Evolutionary conservation across 2,797 vertebrate genomes (phyloP).

Genomic region (Dermochelys coriacea): DNA sequence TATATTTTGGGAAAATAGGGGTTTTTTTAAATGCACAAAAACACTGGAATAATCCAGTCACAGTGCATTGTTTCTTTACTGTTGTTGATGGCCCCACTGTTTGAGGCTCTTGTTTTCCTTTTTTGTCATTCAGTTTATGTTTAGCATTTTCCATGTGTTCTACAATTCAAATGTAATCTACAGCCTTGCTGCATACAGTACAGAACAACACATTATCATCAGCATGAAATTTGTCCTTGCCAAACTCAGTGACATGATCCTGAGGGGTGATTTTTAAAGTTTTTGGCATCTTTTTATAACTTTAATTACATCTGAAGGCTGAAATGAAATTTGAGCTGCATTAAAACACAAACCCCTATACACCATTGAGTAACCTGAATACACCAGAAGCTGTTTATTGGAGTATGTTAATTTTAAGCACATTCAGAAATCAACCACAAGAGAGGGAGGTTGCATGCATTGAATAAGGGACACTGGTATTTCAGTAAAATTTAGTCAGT

Average conservation of each 20-base stretch:
- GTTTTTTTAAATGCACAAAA: neutral
- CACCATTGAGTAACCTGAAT: neutral
- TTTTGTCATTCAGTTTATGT: neutral
- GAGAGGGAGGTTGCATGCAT: neutral
- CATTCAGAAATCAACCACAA: neutral
- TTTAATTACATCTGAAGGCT: neutral
- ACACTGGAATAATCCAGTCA: neutral
- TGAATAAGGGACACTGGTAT: neutral
- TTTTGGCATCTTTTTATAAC: neutral
- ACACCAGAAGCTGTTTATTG: neutral
- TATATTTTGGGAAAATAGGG: neutral
- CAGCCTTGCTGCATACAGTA: no score
- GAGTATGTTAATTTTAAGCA: neutral
- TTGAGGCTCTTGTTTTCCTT: neutral
- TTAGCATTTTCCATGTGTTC: neutral
- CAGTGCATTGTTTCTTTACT: neutral
- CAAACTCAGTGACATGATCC: neutral
- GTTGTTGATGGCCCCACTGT: neutral
- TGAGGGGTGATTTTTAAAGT: neutral
- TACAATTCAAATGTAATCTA: neutral
- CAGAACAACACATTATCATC: neutral
- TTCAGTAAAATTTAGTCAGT: neutral
- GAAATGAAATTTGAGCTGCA: neutral
- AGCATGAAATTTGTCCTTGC: neutral
- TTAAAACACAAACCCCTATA: neutral